phyloP scores from a whole-genome alignment of 2,888 invertebrate genomes.

The Empis stercorea region DNA sequence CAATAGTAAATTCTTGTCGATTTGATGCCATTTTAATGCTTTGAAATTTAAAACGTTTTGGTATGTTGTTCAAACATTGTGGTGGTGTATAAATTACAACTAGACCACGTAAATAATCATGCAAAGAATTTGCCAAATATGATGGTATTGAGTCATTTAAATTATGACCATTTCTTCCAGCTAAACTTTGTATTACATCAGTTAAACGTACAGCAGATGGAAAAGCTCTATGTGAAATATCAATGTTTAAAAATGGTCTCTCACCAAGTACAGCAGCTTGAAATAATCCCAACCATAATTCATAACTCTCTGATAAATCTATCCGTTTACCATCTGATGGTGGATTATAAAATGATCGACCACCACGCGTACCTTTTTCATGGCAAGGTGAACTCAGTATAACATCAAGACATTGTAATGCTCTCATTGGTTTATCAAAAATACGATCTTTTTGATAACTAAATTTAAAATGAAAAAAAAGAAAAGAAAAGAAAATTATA shows the following conservation, averaged over 20 bases:
- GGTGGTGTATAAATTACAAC: slow-evolving; percentile 26
- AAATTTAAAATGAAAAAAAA: too few species aligned
- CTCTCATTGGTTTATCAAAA: slow-evolving; percentile 34
- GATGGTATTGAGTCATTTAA: slow-evolving; percentile 2
- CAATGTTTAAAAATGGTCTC: slow-evolving; percentile 80
- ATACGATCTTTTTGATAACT: slow-evolving; percentile 27
- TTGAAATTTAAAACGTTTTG: slow-evolving; percentile 22
- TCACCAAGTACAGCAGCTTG: slow-evolving; percentile 85
- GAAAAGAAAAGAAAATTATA: background rate
- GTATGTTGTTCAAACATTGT: slow-evolving; percentile 15
- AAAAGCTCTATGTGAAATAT: slow-evolving; percentile 74
- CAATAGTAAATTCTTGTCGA: slow-evolving; percentile 28
- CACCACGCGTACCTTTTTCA: slow-evolving; percentile 21
- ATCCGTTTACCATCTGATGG: slow-evolving; percentile 19
- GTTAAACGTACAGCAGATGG: slow-evolving; percentile 42
- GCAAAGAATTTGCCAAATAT: background rate
- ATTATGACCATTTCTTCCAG: background rate
- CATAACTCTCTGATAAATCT: slow-evolving; percentile 64
- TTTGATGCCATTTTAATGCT: slow-evolving; percentile 24
- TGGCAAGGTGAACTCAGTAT: slow-evolving; percentile 44
- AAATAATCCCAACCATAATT: slow-evolving; percentile 88
- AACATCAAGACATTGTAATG: slow-evolving; percentile 50
- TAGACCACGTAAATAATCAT: slow-evolving; percentile 20
- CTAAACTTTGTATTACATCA: background rate
- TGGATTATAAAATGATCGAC: slow-evolving; percentile 62